Evolutionary conservation across 2,888 invertebrate genomes (phyloP).

Genomic region (Phania funesta): DNA sequence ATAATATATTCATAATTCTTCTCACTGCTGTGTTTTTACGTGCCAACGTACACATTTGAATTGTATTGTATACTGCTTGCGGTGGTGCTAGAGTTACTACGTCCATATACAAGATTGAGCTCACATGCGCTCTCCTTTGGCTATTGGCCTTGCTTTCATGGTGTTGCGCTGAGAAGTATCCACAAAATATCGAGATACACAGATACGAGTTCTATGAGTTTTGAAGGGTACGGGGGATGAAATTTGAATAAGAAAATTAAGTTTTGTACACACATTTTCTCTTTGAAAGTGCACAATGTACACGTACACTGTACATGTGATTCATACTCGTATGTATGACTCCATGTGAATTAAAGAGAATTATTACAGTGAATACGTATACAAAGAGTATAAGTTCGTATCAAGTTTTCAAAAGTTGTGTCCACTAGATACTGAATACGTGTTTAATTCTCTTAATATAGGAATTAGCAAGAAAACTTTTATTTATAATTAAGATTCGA

Average conservation of each 20-base stretch:
- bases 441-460: slow-evolving; percentile 36
- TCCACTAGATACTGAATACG: slow-evolving; percentile 49
- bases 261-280: slow-evolving; percentile 22
- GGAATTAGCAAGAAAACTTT: not conserved
- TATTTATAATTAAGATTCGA: not conserved
- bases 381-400: slow-evolving; percentile 7
- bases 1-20: slow-evolving; percentile 36
- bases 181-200: slow-evolving; percentile 16
- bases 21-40: slow-evolving; percentile 13
- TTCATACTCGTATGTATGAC: slow-evolving; percentile 48
- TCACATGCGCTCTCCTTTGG: slow-evolving; percentile 51
- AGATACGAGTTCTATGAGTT: not conserved
- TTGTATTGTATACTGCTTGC: not conserved
- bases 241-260: slow-evolving; percentile 15
- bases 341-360: slow-evolving; percentile 33
- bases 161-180: slow-evolving; percentile 28
- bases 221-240: slow-evolving; percentile 41
- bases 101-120: not conserved
- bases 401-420: slow-evolving; percentile 1
- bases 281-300: slow-evolving; percentile 55
- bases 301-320: slow-evolving; percentile 68
- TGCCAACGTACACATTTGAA: not conserved
- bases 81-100: not conserved
- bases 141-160: not conserved
- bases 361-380: not conserved